Evolutionary conservation across 2,888 invertebrate genomes (phyloP).

Genomic region (Metalampra italica): DNA sequence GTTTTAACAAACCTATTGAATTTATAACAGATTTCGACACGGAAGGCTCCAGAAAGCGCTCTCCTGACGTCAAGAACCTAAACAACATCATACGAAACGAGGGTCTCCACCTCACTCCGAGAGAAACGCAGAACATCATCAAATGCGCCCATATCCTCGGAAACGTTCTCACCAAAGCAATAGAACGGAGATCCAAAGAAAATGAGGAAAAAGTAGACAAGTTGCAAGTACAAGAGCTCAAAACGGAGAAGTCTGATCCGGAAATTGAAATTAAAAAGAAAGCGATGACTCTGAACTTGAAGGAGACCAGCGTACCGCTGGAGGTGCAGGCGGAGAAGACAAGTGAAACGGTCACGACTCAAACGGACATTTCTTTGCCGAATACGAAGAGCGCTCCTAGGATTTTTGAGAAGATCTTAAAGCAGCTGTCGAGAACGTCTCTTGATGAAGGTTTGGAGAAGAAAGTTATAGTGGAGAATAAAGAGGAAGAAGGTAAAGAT

Average conservation of each 20-base stretch:
- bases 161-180: conserved; percentile 54
- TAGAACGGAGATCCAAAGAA: conserved; percentile 49
- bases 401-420: conserved; percentile 66
- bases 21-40: conserved; percentile 46
- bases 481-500: conserved; percentile 4
- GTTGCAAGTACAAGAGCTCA: conserved; percentile 28
- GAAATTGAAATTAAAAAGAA: conserved; percentile 42
- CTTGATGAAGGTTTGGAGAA: conserved; percentile 40
- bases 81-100: conserved; percentile 54
- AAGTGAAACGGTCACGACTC: conserved; percentile 58
- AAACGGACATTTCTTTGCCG: conserved; percentile 69
- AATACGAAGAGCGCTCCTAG: conserved; percentile 71
- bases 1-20: too few relatives aligned
- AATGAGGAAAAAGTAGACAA: conserved; percentile 24
- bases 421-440: conserved; percentile 61
- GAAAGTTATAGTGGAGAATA: conserved; percentile 16
- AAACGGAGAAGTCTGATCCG: conserved; percentile 17
- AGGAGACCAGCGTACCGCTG: conserved; percentile 49
- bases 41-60: conserved; percentile 46
- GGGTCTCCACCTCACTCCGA: conserved; percentile 54
- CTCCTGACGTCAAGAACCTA: conserved; percentile 49
- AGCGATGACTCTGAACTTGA: conserved; percentile 53
- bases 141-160: conserved; percentile 67
- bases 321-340: conserved; percentile 44
- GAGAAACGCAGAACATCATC: conserved; percentile 63